phyloP scores from a whole-genome alignment of 2,888 invertebrate species.

The Linyphia triangularis region DNA sequence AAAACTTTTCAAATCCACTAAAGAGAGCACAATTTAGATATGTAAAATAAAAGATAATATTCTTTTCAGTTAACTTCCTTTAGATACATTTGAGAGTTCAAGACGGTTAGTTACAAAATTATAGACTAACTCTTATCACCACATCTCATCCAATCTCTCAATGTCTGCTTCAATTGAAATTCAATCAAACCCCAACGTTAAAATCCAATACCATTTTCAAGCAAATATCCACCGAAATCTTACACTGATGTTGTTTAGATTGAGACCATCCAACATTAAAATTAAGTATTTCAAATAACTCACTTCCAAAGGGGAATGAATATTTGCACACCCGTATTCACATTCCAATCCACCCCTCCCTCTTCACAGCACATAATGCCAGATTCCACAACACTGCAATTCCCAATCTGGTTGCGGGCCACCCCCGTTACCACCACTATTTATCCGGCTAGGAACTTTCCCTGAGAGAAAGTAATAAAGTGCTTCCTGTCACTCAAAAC shows the following conservation, averaged over 20 bases:
- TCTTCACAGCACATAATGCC: conserved; percentile 1
- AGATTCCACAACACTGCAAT: conserved; percentile 33
- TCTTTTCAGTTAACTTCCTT: no score
- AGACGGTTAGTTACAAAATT: no score
- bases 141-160: no score
- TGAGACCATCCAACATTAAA: neutral
- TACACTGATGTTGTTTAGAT: neutral
- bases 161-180: no score
- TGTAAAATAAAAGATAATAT: no score
- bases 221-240: neutral
- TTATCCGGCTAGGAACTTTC: conserved; percentile 47
- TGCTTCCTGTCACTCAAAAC: conserved; percentile 63
- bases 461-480: conserved; percentile 58
- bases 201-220: neutral
- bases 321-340: neutral
- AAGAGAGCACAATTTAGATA: no score
- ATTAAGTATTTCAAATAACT: neutral
- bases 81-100: no score
- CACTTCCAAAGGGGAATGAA: neutral
- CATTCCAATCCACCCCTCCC: neutral
- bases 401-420: neutral
- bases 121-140: no score
- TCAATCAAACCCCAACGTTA: no score
- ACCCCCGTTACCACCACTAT: conserved; percentile 18
- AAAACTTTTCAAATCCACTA: no score